Evolutionary conservation across 2,888 invertebrate species (phyloP).

Genomic region (Mythimna vitellina): DNA sequence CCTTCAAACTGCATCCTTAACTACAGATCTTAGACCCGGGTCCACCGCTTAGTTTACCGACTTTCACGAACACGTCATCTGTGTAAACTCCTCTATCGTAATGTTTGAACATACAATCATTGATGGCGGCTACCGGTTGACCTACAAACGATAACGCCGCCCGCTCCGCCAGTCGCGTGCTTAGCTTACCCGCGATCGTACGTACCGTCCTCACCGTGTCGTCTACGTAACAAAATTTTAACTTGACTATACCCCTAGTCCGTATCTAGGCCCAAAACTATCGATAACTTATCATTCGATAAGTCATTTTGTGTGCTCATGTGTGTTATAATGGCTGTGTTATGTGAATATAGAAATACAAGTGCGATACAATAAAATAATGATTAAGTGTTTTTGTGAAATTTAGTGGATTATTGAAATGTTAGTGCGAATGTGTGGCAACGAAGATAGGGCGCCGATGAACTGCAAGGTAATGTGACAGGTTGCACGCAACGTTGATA

Average conservation of each 20-base stretch:
- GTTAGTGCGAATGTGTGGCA: slow-evolving; percentile 79
- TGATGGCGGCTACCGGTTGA: slow-evolving; percentile 72
- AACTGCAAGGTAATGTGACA: slow-evolving; percentile 77
- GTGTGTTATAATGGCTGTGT: slow-evolving; percentile 48
- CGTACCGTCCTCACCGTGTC: slow-evolving; percentile 37
- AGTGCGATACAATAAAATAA: slow-evolving; percentile 67
- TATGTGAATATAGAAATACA: slow-evolving; percentile 69
- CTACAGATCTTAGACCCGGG: neutral
- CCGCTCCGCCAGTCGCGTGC: slow-evolving; percentile 64
- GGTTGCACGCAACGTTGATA: neutral
- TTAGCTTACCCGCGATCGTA: slow-evolving; percentile 40
- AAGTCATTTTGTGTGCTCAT: slow-evolving; percentile 49
- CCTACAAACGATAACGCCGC: slow-evolving; percentile 73
- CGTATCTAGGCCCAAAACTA: slow-evolving; percentile 42
- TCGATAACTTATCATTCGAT: slow-evolving; percentile 62
- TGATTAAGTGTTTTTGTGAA: slow-evolving; percentile 69
- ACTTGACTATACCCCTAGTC: slow-evolving; percentile 30
- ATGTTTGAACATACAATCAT: slow-evolving; percentile 74
- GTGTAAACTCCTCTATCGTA: slow-evolving; percentile 66
- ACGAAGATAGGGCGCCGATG: slow-evolving; percentile 75
- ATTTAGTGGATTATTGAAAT: slow-evolving; percentile 69
- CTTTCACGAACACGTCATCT: slow-evolving; percentile 71
- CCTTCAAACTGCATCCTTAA: slow-evolving; percentile 10
- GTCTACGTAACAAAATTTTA: slow-evolving; percentile 10
- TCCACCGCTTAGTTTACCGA: slow-evolving; percentile 29